These are phyloP conservation scores for Protodeltote pygarga DNA, from an alignment of 2,888 invertebrate genomes.

Conservation along the genomic window DNA sequence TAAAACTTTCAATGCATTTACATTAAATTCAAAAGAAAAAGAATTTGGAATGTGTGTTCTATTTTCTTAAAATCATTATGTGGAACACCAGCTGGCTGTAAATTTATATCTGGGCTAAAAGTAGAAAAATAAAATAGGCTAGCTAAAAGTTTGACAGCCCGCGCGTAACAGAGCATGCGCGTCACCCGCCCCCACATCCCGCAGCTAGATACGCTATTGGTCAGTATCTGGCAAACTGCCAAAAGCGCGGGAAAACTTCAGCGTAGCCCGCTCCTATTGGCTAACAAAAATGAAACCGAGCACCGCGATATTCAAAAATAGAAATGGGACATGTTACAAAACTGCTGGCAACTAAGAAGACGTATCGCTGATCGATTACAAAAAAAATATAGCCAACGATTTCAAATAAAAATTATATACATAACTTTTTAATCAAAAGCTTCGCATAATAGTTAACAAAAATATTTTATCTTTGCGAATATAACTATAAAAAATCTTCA, in stretches of 20 bases:
- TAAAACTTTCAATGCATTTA: no score
- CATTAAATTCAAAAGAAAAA: no score
- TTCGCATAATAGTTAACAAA: slow-evolving; percentile 1
- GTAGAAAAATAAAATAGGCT: slow-evolving; percentile 53
- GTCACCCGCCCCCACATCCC: slow-evolving; percentile 67
- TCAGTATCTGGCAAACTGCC: slow-evolving; percentile 75
- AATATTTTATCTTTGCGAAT: slow-evolving; percentile 16
- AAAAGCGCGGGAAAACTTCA: slow-evolving; percentile 79
- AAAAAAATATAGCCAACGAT: slow-evolving; percentile 31
- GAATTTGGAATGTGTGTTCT: background rate
- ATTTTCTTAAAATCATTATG: slow-evolving; percentile 16
- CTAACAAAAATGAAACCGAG: slow-evolving; percentile 76
- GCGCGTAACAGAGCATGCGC: slow-evolving; percentile 59
- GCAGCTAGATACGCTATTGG: slow-evolving; percentile 75
- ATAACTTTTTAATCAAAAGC: slow-evolving; percentile 4
- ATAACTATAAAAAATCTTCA: slow-evolving; percentile 1
- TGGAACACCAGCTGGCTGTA: slow-evolving; percentile 50
- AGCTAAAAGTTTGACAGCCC: slow-evolving; percentile 56
- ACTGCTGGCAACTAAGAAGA: slow-evolving; percentile 47
- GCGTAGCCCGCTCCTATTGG: slow-evolving; percentile 73
- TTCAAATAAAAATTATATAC: background rate
- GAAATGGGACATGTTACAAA: slow-evolving; percentile 70
- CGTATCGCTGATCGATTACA: slow-evolving; percentile 30
- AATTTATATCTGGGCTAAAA: slow-evolving; percentile 54
- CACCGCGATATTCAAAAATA: slow-evolving; percentile 87